A percentile compares a stretch with the other conserved stretches of the same genome.
phyloP scores from a whole-genome alignment of 2,797 vertebrate genomes.

The Pipistrellus pipistrellus region DNA sequence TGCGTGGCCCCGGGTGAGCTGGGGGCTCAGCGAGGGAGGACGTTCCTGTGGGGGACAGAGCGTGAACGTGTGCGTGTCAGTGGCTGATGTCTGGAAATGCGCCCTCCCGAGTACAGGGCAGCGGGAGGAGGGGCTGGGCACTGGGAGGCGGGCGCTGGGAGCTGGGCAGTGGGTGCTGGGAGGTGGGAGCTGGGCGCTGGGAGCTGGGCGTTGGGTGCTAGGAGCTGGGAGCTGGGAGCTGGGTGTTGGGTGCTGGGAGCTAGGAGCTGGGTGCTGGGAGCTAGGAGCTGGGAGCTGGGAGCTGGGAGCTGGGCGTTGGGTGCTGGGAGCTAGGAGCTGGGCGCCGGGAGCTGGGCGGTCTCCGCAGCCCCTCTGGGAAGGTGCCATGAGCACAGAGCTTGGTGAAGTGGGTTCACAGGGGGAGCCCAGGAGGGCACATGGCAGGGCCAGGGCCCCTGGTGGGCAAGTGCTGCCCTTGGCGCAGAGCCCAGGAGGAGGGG shows the following conservation, averaged over 20 bases:
- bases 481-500: fast-evolving
- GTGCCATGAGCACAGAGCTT: fast-evolving
- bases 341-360: too few species aligned
- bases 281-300: too few species aligned
- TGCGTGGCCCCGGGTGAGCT: background rate
- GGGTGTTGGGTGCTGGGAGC: too few species aligned
- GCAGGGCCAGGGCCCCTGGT: background rate
- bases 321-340: too few species aligned
- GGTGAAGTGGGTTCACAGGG: background rate
- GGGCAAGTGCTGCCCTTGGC: fast-evolving
- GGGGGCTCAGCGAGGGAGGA: fast-evolving
- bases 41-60: fast-evolving
- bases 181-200: background rate
- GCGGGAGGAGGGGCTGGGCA: too few species aligned
- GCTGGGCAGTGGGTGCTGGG: fast-evolving
- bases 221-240: too few species aligned
- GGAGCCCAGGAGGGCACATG: background rate
- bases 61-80: fast-evolving
- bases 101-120: fast-evolving
- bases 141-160: fast-evolving
- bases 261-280: too few species aligned
- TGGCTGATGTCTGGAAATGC: fast-evolving
- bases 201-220: too few species aligned
- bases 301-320: too few species aligned
- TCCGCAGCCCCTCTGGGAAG: fast-evolving